A percentile compares a stretch with the other conserved stretches of the same genome.
Conservation (phyloP, 2,113 vertebrate species). For the Monopterus albus region DNA sequence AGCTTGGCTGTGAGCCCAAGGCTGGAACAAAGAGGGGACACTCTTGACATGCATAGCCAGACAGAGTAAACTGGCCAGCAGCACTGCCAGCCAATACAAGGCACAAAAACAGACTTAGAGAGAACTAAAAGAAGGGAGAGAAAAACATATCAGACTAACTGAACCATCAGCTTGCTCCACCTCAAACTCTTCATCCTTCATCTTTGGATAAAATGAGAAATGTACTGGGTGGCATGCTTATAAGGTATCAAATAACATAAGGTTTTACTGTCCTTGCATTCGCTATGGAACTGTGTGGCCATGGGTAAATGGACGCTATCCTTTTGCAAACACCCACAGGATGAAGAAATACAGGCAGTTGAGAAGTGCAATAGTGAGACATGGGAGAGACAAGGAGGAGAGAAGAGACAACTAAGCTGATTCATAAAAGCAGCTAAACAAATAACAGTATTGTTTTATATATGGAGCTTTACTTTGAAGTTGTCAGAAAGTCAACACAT, state of each 20-base stretch:
- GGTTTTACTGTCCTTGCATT: conserved; percentile 76
- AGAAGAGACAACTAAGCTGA: background rate
- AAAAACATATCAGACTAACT: conserved; percentile 41
- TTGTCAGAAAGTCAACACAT: background rate
- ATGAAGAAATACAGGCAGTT: conserved; percentile 74
- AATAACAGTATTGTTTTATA: background rate
- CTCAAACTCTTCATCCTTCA: conserved; percentile 27
- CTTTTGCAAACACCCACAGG: conserved; percentile 70
- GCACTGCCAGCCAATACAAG: conserved; percentile 73
- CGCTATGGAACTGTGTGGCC: conserved; percentile 65
- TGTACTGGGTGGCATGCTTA: conserved; percentile 32
- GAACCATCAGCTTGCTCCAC: conserved; percentile 37
- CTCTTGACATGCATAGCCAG: conserved; percentile 87
- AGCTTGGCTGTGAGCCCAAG: conserved; percentile 80
- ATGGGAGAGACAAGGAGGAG: conserved; percentile 32
- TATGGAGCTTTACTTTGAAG: background rate
- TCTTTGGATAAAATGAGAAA: conserved; percentile 56
- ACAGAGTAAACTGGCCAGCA: conserved; percentile 80
- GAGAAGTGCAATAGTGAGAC: conserved; percentile 58
- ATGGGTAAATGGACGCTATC: conserved; percentile 68
- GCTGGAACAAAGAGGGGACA: conserved; percentile 84
- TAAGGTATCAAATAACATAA: conserved; percentile 44
- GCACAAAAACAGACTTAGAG: conserved; percentile 65
- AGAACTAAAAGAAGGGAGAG: conserved; percentile 6
- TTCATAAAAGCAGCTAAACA: background rate